A percentile compares a stretch with the other conserved stretches of the same genome.
Conservation (phyloP, 2,888 invertebrate species). For the Hyalella azteca region DNA sequence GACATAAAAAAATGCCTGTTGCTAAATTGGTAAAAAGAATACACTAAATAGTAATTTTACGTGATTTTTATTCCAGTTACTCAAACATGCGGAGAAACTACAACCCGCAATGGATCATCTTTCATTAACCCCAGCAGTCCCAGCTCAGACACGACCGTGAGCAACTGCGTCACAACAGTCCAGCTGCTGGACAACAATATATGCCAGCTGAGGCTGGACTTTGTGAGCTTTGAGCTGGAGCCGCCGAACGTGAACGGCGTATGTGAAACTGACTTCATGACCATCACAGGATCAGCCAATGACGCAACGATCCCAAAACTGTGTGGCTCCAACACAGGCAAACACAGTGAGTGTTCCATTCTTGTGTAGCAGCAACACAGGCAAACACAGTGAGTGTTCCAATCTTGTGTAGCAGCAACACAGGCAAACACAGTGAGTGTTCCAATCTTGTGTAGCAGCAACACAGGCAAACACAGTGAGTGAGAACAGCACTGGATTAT, state of each 20-base stretch:
- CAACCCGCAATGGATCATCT: neutral
- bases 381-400: neutral
- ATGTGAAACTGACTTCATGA: neutral
- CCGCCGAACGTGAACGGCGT: neutral
- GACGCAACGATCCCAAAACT: neutral
- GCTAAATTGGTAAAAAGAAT: too few relatives aligned
- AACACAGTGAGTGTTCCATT: neutral
- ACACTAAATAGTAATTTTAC: neutral
- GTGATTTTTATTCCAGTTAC: neutral
- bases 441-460: neutral
- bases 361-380: neutral
- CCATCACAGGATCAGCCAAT: neutral
- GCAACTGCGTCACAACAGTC: neutral
- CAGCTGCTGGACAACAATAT: slow-evolving; percentile 61
- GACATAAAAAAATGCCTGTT: too few relatives aligned
- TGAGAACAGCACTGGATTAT: neutral
- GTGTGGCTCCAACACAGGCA: neutral
- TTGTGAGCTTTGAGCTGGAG: slow-evolving; percentile 67
- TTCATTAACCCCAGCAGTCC: neutral
- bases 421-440: neutral
- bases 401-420: neutral
- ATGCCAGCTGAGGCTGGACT: slow-evolving; percentile 75
- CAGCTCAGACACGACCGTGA: neutral
- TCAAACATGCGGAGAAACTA: neutral
- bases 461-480: neutral